phyloP scores from a whole-genome alignment of 1,140 invertebrate species.

The Drosophila kohkoa region DNA sequence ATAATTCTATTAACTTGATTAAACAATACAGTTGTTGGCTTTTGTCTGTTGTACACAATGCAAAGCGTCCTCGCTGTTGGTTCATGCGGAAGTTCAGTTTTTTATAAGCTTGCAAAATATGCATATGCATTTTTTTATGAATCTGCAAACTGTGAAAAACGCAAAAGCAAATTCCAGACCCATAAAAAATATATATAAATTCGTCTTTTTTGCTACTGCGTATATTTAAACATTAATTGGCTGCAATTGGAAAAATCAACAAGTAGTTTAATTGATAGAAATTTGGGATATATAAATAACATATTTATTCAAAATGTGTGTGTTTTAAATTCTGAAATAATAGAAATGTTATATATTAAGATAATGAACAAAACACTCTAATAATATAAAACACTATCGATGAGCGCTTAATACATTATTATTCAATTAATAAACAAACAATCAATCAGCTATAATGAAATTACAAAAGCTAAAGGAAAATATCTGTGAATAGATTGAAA shows the following conservation, averaged over 20 bases:
- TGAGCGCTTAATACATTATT: not conserved
- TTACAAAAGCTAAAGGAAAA: not conserved
- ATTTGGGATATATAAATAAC: not conserved
- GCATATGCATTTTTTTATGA: conserved; percentile 59
- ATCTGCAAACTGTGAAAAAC: conserved; percentile 50
- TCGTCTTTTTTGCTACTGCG: conserved; percentile 8
- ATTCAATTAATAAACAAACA: conserved; percentile 13
- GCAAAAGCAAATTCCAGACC: conserved; percentile 36
- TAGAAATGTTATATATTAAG: not conserved
- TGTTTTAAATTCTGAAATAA: not conserved
- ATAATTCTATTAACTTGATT: conserved; percentile 82
- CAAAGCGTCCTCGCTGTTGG: not conserved
- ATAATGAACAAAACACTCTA: too few relatives aligned
- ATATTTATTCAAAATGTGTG: not conserved
- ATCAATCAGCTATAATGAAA: not conserved
- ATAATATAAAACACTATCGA: conserved; percentile 2
- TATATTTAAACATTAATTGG: conserved; percentile 43
- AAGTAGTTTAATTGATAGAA: conserved; percentile 25
- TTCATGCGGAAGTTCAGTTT: conserved; percentile 34
- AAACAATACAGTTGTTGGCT: conserved; percentile 67
- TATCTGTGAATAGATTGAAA: not conserved
- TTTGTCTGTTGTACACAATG: conserved; percentile 54
- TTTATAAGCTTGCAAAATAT: conserved; percentile 48
- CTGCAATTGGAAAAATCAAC: conserved; percentile 39
- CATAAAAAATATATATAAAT: conserved; percentile 30